Percentiles rank a stretch among this genome's conserved stretches.
phyloP scores from a whole-genome alignment of 2,797 vertebrate genomes.

The Manis crassicaudata region DNA sequence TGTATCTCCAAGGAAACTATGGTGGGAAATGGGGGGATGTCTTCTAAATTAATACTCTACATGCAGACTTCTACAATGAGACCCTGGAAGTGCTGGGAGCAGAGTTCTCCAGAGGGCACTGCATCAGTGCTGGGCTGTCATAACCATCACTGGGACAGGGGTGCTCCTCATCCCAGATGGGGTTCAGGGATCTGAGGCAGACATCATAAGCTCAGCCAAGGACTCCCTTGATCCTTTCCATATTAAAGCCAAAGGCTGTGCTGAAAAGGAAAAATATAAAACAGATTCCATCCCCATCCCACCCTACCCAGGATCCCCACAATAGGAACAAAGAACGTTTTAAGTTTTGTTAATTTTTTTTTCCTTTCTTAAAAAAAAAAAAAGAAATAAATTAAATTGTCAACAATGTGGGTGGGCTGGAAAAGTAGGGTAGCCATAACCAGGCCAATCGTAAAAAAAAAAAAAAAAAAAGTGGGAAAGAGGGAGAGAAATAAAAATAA shows the following conservation, averaged over 20 bases:
- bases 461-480: conserved; percentile 40
- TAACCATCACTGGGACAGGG: background rate
- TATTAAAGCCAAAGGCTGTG: conserved; percentile 61
- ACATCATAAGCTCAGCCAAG: background rate
- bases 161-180: background rate
- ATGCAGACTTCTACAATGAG: conserved; percentile 15
- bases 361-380: conserved; percentile 66
- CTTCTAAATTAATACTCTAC: conserved; percentile 33
- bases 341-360: conserved; percentile 69
- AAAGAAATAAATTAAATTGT: conserved; percentile 87
- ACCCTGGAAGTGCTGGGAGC: background rate
- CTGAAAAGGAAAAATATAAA: conserved; percentile 62
- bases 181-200: background rate
- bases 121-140: background rate
- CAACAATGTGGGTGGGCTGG: conserved; percentile 61
- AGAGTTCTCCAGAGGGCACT: background rate
- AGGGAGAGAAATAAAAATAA: conserved; percentile 59
- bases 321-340: conserved; percentile 68
- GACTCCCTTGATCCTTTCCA: conserved; percentile 35
- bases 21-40: background rate
- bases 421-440: conserved; percentile 35
- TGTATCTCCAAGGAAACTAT: conserved; percentile 12
- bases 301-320: conserved; percentile 64
- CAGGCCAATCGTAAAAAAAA: conserved; percentile 64
- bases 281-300: conserved; percentile 52